Conservation (phyloP, 92 coral and sea anemone species). For the Muricea muricata region DNA sequence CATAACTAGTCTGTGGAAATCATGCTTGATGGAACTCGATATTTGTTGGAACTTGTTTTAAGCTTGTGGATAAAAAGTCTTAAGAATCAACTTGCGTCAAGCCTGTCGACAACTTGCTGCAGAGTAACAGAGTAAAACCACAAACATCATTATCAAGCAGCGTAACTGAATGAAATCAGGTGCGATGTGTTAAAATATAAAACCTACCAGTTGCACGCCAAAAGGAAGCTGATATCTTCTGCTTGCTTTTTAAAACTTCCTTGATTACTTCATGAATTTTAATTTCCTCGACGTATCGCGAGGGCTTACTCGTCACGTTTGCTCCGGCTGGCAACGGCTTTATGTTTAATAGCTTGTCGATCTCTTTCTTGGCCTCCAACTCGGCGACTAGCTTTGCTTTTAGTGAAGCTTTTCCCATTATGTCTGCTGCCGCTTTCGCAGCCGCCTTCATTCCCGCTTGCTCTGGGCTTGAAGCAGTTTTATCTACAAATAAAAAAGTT, state of each 20-base stretch:
- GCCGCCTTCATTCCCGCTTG: constrained; percentile 57
- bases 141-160: neutral
- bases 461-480: neutral
- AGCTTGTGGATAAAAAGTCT: too few species aligned
- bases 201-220: constrained; percentile 20
- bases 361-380: constrained; percentile 11
- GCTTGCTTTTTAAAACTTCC: neutral
- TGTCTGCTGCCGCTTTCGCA: constrained; percentile 23
- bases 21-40: too few species aligned
- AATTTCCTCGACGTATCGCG: constrained; percentile 7
- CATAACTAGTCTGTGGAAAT: too few species aligned
- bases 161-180: neutral
- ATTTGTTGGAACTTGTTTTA: too few species aligned
- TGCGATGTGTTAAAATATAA: too few species aligned
- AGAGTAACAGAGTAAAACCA: too few species aligned
- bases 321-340: neutral
- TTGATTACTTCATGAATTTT: neutral
- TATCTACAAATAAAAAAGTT: neutral
- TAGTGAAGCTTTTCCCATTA: constrained; percentile 47
- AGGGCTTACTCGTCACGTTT: neutral
- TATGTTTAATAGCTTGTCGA: neutral
- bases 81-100: too few species aligned
- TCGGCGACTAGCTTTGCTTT: neutral
- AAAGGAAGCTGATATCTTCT: neutral
- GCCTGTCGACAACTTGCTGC: too few species aligned